Percentiles rank a stretch among this genome's conserved stretches.
Conservation (phyloP, 2,797 vertebrate species). For the Enteromius thamalakanensis region DNA sequence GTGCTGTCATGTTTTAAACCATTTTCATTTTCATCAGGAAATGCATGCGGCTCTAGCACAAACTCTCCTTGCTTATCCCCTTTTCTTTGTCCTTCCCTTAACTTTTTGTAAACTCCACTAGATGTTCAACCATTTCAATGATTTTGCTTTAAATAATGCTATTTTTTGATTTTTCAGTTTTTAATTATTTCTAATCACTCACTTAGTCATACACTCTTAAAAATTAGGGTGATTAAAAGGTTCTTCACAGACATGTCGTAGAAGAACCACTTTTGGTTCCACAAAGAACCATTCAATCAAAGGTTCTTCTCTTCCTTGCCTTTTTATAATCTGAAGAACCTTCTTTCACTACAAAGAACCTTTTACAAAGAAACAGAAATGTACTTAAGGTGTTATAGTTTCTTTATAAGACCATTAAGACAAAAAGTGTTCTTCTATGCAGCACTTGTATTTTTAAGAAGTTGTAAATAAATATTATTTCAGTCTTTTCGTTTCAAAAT, state of each 20-base stretch:
- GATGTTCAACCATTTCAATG: neutral
- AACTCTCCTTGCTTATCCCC: neutral
- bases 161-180: neutral
- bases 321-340: too few relatives aligned
- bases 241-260: too few relatives aligned
- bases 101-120: constrained; percentile 4
- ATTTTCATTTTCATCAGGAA: constrained; percentile 69
- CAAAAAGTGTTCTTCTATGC: too few relatives aligned
- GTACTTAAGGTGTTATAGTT: too few relatives aligned
- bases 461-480: neutral
- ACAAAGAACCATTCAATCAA: too few relatives aligned
- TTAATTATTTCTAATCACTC: neutral
- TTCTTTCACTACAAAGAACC: too few relatives aligned
- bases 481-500: neutral
- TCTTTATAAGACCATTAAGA: too few relatives aligned
- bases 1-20: constrained; percentile 79
- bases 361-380: too few relatives aligned
- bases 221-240: too few relatives aligned
- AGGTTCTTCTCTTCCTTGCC: too few relatives aligned
- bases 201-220: neutral
- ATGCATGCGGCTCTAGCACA: constrained; percentile 31
- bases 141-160: neutral
- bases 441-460: too few relatives aligned
- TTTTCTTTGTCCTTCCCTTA: constrained; percentile 5
- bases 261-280: too few relatives aligned